phyloP scores from a whole-genome alignment of 2,888 invertebrate genomes.

The Mimas tiliae region DNA sequence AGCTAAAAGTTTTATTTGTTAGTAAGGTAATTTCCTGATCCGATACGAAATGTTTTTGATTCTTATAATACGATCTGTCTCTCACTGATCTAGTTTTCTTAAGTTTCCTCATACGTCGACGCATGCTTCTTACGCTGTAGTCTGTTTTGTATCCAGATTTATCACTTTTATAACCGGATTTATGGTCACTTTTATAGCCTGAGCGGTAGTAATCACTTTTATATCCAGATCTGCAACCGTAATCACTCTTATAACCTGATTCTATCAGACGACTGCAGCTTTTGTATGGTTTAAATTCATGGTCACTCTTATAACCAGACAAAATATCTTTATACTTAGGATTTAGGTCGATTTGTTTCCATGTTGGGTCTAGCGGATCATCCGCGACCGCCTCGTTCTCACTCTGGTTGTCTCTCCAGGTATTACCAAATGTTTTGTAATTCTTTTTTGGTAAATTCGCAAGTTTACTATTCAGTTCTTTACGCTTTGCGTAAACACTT shows the following conservation, averaged over 20 bases:
- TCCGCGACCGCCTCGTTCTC: slow-evolving; percentile 82
- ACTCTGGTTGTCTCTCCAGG: slow-evolving; percentile 79
- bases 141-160: slow-evolving; percentile 86
- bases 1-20: slow-evolving; percentile 81
- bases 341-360: slow-evolving; percentile 87
- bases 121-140: slow-evolving; percentile 79
- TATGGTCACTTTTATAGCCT: slow-evolving; percentile 87
- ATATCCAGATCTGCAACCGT: slow-evolving; percentile 82
- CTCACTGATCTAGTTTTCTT: slow-evolving; percentile 81
- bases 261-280: slow-evolving; percentile 81
- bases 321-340: slow-evolving; percentile 86
- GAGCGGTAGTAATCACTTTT: slow-evolving; percentile 81
- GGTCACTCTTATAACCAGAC: slow-evolving; percentile 86
- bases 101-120: slow-evolving; percentile 77
- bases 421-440: slow-evolving; percentile 68
- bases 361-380: slow-evolving; percentile 85
- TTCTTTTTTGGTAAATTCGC: slow-evolving; percentile 69
- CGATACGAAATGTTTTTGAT: slow-evolving; percentile 82
- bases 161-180: slow-evolving; percentile 85
- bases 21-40: slow-evolving; percentile 86
- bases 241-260: slow-evolving; percentile 87
- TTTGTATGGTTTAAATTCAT: slow-evolving; percentile 81
- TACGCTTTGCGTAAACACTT: slow-evolving; percentile 80
- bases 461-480: slow-evolving; percentile 78
- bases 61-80: slow-evolving; percentile 81